Evolutionary conservation across 2,888 invertebrate genomes (phyloP), one percentile per base, ranked within the genome.

Genomic region (Latrodectus elegans): DNA sequence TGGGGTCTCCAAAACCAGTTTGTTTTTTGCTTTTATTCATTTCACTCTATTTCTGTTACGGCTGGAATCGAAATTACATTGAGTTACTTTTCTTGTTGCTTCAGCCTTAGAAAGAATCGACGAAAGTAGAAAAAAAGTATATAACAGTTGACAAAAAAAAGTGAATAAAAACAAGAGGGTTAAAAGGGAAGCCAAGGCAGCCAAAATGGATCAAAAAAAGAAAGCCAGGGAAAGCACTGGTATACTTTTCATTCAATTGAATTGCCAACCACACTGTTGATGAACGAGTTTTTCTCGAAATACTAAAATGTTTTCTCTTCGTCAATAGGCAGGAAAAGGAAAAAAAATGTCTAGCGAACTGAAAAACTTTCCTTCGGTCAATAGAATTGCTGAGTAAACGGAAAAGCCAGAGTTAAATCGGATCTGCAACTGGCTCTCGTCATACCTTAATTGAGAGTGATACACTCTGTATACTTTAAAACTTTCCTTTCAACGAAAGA

Each of bases 41-140:
- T 75, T 71, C 76, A 64, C 75, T 77, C 77, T 77, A 84, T 77
- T 84, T 84, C 72, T 64, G 76, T 84, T 84, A 71, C 52, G 75
- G 68, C 49, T 73, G 15, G 49, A 67, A 68, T 70, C 82, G 75
- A 52, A 84, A 77, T 76, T 84, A 51, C 70, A 71, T 75, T 51
- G 75, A 70, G 68, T 74, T 17, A 68, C 82, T 75, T 75, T 82
- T 81, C 74, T 55, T 68, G 73, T 80, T 60, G 17, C 67, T 22
- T 12, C 22, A 17, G 60, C 60, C n/a, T 15, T 15, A 60, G 60
- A 38, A 38, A 38, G 38, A 38, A n/a, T 22, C 26, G 17, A 65
- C 49, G 4, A 52, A 22, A 53, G 52, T 9, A 53, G 26, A 77
- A 67, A 52, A 17, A 52, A 77, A 53, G 67, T 26, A 11, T 22